Percentiles rank a stretch among this genome's conserved stretches.
Conservation (phyloP, 1,140 invertebrate species). For the Drosophila ficusphila region DNA sequence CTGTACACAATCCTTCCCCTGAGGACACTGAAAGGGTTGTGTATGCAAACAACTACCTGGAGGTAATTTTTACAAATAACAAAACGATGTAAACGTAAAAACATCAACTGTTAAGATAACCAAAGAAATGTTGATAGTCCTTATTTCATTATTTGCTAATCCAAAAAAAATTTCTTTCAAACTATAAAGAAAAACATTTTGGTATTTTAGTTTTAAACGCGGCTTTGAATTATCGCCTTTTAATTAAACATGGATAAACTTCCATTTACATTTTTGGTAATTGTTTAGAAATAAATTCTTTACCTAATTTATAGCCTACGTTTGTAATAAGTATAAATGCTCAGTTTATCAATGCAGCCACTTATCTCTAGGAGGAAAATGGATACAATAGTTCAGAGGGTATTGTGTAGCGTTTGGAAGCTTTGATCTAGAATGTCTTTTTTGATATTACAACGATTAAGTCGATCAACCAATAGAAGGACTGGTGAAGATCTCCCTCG, state of each 20-base stretch:
- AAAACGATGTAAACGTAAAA: too few species aligned
- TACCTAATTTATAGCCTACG: slow-evolving; percentile 43
- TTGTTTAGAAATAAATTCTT: slow-evolving; percentile 47
- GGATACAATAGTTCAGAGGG: neutral
- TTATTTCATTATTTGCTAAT: too few species aligned
- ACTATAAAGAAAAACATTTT: neutral
- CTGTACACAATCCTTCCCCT: slow-evolving; percentile 25
- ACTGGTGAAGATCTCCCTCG: slow-evolving; percentile 94
- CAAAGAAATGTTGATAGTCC: too few species aligned
- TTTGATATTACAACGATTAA: slow-evolving; percentile 89
- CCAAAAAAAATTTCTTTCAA: neutral
- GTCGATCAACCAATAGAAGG: slow-evolving; percentile 95
- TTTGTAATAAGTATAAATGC: slow-evolving; percentile 47
- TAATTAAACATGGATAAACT: slow-evolving; percentile 22
- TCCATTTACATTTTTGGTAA: slow-evolving; percentile 40
- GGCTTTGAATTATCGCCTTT: slow-evolving; percentile 12
- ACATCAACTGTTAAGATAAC: neutral
- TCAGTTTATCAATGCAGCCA: slow-evolving; percentile 36
- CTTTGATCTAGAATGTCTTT: slow-evolving; percentile 36
- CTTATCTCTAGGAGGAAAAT: slow-evolving; percentile 15
- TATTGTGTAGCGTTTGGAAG: slow-evolving; percentile 1
- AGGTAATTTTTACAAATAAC: slow-evolving; percentile 35
- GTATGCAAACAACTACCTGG: slow-evolving; percentile 56
- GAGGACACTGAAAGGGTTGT: slow-evolving; percentile 35
- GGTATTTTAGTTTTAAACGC: neutral